Conservation (phyloP, 2,113 vertebrate genomes). For the Sinocyclocheilus rhinocerous region DNA sequence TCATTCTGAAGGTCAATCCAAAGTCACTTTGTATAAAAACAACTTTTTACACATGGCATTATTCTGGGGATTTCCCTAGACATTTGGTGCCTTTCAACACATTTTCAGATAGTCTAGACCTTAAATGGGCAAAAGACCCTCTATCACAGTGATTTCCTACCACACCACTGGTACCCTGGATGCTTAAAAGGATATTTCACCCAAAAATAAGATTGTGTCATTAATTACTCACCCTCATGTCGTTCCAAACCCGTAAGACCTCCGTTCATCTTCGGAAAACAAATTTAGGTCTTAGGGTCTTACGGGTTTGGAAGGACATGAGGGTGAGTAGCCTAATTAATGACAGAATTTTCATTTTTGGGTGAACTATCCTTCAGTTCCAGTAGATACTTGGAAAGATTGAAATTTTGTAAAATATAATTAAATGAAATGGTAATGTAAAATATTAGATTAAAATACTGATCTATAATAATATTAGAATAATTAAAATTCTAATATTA, state of each 20-base stretch:
- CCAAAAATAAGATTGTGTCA: too few relatives aligned
- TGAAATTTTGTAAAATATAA: neutral
- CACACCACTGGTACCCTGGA: neutral
- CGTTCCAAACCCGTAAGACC: too few relatives aligned
- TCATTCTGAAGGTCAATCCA: neutral
- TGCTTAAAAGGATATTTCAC: neutral
- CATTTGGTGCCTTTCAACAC: neutral
- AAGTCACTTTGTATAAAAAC: neutral
- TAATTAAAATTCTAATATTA: too few relatives aligned
- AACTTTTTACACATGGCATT: neutral
- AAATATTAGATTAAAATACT: neutral
- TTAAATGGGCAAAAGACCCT: neutral
- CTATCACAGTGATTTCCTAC: neutral
- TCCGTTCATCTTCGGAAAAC: too few relatives aligned
- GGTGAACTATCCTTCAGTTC: neutral
- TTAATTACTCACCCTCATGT: too few relatives aligned
- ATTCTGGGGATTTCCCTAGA: neutral
- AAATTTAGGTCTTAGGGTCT: too few relatives aligned
- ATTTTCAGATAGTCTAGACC: neutral
- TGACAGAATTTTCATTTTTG: neutral
- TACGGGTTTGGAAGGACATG: too few relatives aligned
- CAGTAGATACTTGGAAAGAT: neutral
- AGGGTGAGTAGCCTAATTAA: too few relatives aligned
- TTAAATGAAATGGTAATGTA: neutral
- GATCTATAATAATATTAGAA: neutral